Conservation (phyloP, 2,797 vertebrate species). For the Ctenosaura bakeri region DNA sequence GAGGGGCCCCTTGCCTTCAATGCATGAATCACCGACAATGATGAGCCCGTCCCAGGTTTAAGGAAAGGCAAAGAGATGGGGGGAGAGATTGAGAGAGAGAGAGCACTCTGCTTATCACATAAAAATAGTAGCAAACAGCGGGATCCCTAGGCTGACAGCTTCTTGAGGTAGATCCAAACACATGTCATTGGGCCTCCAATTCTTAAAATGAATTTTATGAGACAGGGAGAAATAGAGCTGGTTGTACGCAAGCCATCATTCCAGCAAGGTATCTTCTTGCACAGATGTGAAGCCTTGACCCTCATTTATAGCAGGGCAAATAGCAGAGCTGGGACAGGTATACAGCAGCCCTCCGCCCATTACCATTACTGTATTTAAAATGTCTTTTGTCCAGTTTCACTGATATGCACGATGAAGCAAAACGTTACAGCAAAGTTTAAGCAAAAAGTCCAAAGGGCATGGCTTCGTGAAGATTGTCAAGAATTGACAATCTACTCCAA, state of each 20-base stretch:
- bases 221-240: conserved; percentile 34
- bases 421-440: not conserved
- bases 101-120: conserved; percentile 58
- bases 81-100: not conserved
- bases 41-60: conserved; percentile 46
- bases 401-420: not conserved
- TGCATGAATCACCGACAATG: conserved; percentile 42
- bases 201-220: conserved; percentile 42
- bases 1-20: conserved; percentile 29
- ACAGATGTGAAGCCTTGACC: not conserved
- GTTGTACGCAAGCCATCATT: conserved; percentile 15
- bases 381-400: not conserved
- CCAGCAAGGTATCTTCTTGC: not conserved
- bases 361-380: not conserved
- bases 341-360: not conserved
- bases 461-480: too few species aligned
- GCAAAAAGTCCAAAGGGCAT: not conserved
- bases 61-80: not conserved
- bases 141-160: conserved; percentile 45
- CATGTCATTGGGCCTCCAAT: conserved; percentile 53
- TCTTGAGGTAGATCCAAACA: conserved; percentile 60
- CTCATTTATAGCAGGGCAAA: not conserved
- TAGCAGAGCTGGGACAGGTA: not conserved
- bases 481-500: not conserved
- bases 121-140: conserved; percentile 66